Conservation (phyloP, 2,888 invertebrate genomes). For the Syrista parreyssii region DNA sequence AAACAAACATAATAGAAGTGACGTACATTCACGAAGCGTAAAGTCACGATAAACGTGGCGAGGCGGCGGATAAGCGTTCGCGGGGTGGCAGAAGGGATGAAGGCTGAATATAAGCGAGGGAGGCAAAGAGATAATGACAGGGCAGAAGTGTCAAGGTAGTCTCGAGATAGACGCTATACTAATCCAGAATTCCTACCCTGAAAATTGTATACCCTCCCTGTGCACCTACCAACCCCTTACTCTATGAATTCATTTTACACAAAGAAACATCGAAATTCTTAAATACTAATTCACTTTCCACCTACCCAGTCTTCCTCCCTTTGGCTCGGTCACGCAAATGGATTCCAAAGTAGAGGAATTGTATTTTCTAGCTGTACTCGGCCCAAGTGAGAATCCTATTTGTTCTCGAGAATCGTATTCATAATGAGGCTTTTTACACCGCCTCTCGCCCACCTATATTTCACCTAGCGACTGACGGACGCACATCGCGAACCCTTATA, state of each 20-base stretch:
- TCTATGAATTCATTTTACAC: neutral
- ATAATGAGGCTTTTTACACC: neutral
- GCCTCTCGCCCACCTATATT: neutral
- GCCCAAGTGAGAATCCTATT: neutral
- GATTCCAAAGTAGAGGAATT: neutral
- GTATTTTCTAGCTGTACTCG: neutral
- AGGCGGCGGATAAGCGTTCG: neutral
- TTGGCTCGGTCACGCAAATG: neutral
- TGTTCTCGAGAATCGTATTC: neutral
- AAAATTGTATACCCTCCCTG: neutral
- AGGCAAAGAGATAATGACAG: slow-evolving; percentile 15
- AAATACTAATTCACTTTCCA: neutral
- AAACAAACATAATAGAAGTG: slow-evolving; percentile 19
- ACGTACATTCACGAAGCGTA: slow-evolving; percentile 26
- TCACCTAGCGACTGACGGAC: neutral
- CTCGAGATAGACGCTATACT: neutral
- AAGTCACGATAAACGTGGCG: slow-evolving; percentile 38
- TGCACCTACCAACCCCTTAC: neutral
- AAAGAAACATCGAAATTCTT: neutral
- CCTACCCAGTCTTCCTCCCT: neutral
- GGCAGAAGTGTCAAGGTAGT: slow-evolving; percentile 10
- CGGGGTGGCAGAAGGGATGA: slow-evolving; percentile 15
- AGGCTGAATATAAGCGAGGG: slow-evolving; percentile 22
- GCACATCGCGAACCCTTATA: neutral
- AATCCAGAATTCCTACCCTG: neutral